phyloP scores from a whole-genome alignment of 2,113 vertebrate genomes.

The Tyto alba region DNA sequence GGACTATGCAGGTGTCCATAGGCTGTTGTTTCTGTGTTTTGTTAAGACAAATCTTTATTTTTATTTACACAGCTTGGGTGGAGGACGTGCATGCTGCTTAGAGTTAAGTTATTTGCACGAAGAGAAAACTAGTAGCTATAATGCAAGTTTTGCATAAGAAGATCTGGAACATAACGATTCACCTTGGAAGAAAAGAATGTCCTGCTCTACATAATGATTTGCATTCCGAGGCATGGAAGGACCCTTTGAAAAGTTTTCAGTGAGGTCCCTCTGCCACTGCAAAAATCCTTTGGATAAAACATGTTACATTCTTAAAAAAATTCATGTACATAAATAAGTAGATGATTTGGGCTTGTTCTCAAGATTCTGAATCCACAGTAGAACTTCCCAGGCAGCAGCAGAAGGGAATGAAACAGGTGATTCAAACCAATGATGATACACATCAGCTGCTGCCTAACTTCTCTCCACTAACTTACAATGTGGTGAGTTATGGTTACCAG shows the following conservation, averaged over 20 bases:
- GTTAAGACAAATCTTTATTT: neutral
- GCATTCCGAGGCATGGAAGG: neutral
- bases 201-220: neutral
- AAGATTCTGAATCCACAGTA: neutral
- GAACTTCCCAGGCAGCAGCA: neutral
- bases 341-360: neutral
- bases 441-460: neutral
- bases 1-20: neutral
- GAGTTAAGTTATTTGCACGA: neutral
- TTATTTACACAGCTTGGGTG: neutral
- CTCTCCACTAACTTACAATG: neutral
- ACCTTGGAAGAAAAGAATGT: neutral
- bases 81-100: neutral
- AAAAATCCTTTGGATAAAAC: neutral
- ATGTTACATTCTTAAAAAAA: neutral
- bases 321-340: neutral
- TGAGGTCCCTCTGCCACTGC: neutral
- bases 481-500: neutral
- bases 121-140: neutral
- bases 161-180: neutral
- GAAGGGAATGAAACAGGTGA: neutral
- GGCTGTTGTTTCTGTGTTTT: neutral
- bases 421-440: neutral
- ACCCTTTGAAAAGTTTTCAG: neutral
- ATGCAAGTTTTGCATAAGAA: neutral